A percentile compares a stretch with the other conserved stretches of the same genome.
These are phyloP conservation scores for Hymenochirus boettgeri DNA, from an alignment of 2,113 vertebrate species.

Conservation along the genomic window DNA sequence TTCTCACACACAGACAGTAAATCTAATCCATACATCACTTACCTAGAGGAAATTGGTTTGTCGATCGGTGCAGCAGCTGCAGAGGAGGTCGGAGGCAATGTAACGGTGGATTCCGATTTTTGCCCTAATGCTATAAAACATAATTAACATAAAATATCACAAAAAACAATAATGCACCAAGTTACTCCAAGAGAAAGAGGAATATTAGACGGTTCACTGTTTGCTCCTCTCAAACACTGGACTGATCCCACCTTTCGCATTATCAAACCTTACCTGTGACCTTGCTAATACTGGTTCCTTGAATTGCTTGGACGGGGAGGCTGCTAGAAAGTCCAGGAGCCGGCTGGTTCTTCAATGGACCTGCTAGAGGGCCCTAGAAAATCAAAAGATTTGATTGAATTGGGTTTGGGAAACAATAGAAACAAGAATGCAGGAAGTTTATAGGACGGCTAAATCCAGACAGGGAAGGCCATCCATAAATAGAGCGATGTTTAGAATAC, in stretches of 20 bases:
- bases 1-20: not conserved
- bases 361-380: conserved; percentile 51
- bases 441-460: no score
- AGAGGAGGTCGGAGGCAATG: conserved; percentile 43
- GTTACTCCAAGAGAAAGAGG: no score
- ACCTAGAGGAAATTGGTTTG: conserved; percentile 79
- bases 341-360: conserved; percentile 48
- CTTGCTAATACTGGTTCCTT: conserved; percentile 50
- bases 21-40: not conserved
- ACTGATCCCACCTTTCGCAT: not conserved
- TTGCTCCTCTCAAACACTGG: no score
- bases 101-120: conserved; percentile 60
- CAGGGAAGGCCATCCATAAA: no score
- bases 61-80: conserved; percentile 55
- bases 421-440: no score
- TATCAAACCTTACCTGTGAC: conserved; percentile 51
- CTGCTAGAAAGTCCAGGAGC: conserved; percentile 41
- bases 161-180: no score
- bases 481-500: no score
- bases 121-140: conserved; percentile 44
- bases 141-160: not conserved
- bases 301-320: conserved; percentile 27
- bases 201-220: not conserved
- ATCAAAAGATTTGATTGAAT: not conserved
- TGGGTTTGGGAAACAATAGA: not conserved